Evolutionary conservation across 1,140 invertebrate species (phyloP).

Genomic region (Odontomachus brunneus): DNA sequence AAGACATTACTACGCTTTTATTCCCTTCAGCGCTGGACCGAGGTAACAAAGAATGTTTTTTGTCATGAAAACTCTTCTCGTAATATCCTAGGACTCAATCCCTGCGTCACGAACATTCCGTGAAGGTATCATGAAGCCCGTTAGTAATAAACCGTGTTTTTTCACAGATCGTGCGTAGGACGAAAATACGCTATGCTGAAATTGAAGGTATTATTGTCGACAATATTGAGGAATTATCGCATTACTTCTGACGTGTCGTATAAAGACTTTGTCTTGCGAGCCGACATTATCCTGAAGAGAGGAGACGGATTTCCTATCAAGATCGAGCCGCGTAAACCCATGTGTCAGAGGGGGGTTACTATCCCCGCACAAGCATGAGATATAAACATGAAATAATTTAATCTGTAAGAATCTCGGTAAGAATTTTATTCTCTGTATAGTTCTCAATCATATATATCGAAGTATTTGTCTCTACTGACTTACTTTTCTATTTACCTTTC

Average conservation of each 20-base stretch:
- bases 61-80: not conserved
- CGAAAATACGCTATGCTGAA: constrained; percentile 90
- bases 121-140: not conserved
- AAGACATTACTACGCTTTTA: constrained; percentile 94
- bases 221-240: constrained; percentile 87
- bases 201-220: constrained; percentile 88
- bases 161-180: constrained; percentile 86
- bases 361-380: not conserved
- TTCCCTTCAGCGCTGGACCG: constrained; percentile 96
- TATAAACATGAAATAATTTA: not conserved
- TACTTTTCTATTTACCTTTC: too few relatives aligned
- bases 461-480: too few relatives aligned
- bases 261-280: constrained; percentile 81
- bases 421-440: too few relatives aligned
- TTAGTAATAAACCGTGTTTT: constrained; percentile 41
- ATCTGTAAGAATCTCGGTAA: not conserved
- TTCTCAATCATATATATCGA: too few relatives aligned
- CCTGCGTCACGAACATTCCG: too few relatives aligned
- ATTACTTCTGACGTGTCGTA: constrained; percentile 83
- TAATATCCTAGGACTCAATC: not conserved
- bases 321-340: constrained; percentile 77
- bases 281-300: constrained; percentile 85
- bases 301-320: constrained; percentile 84
- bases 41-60: constrained; percentile 85
- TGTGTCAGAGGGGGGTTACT: not conserved